phyloP scores from a whole-genome alignment of 2,888 invertebrate species.

The Rhimphoctona megacephalus region DNA sequence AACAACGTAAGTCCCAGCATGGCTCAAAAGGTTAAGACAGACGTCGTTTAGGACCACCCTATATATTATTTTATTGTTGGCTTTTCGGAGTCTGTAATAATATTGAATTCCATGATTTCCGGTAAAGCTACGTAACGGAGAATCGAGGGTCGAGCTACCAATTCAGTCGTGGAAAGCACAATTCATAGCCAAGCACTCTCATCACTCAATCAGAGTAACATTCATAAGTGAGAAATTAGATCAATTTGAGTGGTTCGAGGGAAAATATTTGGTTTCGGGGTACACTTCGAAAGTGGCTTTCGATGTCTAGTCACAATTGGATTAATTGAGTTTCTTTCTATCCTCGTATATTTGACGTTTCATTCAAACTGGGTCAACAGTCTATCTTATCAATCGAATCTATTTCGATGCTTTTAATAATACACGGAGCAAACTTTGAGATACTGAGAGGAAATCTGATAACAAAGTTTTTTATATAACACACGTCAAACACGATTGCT shows the following conservation, averaged over 20 bases:
- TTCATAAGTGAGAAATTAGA: slow-evolving; percentile 21
- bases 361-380: slow-evolving; percentile 13
- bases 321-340: slow-evolving; percentile 7
- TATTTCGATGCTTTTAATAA: slow-evolving; percentile 4
- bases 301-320: slow-evolving; percentile 13
- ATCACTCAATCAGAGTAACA: slow-evolving; percentile 6
- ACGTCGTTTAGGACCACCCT: not conserved
- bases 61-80: not conserved
- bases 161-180: not conserved
- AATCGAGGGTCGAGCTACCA: not conserved
- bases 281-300: not conserved
- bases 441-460: not conserved
- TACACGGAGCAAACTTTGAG: not conserved
- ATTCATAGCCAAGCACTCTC: slow-evolving; percentile 11
- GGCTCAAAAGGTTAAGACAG: not conserved
- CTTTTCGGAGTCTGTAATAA: not conserved
- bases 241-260: slow-evolving; percentile 7
- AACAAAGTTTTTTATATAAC: slow-evolving; percentile 4
- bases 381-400: slow-evolving; percentile 11
- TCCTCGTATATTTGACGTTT: slow-evolving; percentile 7
- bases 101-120: not conserved
- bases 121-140: not conserved
- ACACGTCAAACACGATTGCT: not conserved
- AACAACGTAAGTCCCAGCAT: not conserved
- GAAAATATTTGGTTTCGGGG: slow-evolving; percentile 10